Conservation (phyloP, 2,888 invertebrate genomes). For the Eupsilia transversa region DNA sequence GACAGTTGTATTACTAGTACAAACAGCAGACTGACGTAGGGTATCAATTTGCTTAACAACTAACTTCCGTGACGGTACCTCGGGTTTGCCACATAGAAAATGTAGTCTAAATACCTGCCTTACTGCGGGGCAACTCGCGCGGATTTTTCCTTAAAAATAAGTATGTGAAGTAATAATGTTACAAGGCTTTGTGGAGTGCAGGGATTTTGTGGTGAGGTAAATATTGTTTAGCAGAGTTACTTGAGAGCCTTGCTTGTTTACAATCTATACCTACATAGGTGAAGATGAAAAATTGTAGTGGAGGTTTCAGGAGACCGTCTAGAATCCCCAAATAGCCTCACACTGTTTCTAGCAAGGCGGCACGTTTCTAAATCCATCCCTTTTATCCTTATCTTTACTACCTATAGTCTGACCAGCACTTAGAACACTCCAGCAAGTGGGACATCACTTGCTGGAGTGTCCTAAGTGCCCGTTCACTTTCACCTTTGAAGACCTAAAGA, state of each 20-base stretch:
- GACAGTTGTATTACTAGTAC: neutral
- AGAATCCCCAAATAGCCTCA: too few species aligned
- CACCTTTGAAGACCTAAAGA: too few species aligned
- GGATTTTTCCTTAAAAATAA: constrained; percentile 45
- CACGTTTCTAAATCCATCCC: too few species aligned
- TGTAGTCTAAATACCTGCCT: constrained; percentile 22
- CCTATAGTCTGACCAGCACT: too few species aligned
- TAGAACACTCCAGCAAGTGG: too few species aligned
- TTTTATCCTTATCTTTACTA: too few species aligned
- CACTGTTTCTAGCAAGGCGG: too few species aligned
- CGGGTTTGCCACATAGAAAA: constrained; percentile 16
- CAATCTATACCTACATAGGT: neutral
- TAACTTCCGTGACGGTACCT: neutral
- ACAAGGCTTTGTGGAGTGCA: constrained; percentile 6
- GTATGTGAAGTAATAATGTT: constrained; percentile 24
- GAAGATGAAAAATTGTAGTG: too few species aligned
- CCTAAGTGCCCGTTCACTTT: too few species aligned
- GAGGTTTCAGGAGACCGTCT: too few species aligned
- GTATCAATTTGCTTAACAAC: neutral
- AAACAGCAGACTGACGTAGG: neutral
- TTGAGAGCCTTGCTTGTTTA: neutral
- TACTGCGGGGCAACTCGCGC: neutral
- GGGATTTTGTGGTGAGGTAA: constrained; percentile 24
- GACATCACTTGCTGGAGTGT: too few species aligned
- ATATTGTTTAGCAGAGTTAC: constrained; percentile 4